phyloP scores from a whole-genome alignment of 1,140 invertebrate species.

The Aphelinus atriplicis region DNA sequence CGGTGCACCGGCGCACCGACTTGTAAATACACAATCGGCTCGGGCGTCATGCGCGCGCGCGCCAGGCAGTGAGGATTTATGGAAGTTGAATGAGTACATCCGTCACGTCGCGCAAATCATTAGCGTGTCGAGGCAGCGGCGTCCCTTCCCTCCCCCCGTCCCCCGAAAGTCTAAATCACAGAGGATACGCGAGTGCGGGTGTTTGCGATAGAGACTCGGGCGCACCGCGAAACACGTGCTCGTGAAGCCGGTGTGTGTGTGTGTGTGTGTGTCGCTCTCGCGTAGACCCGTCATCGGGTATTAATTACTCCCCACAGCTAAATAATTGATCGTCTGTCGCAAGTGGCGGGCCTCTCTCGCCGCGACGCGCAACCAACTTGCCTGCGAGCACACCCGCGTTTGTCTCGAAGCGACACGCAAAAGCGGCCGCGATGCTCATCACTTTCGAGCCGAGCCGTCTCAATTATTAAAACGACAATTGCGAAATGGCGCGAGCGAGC shows the following conservation, averaged over 20 bases:
- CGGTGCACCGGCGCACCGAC: not conserved
- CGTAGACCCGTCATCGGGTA: not conserved
- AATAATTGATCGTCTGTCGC: too few species aligned
- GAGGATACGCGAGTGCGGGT: not conserved
- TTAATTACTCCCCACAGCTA: too few species aligned
- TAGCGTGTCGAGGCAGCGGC: slow-evolving; percentile 16
- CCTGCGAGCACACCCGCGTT: too few species aligned
- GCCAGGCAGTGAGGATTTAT: slow-evolving; percentile 20
- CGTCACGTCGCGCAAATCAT: slow-evolving; percentile 24
- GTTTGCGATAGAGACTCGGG: not conserved
- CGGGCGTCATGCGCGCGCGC: not conserved
- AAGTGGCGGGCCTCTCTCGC: too few species aligned
- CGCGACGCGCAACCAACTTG: too few species aligned
- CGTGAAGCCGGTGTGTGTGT: slow-evolving; percentile 10
- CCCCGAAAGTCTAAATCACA: slow-evolving; percentile 19
- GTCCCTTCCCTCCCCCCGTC: not conserved
- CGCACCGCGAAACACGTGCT: slow-evolving; percentile 21
- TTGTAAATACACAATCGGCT: not conserved
- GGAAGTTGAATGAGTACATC: slow-evolving; percentile 31
- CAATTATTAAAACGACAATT: too few species aligned
- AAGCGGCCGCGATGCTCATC: too few species aligned
- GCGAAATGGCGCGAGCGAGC: too few species aligned
- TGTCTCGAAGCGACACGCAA: too few species aligned
- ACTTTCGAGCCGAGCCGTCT: too few species aligned
- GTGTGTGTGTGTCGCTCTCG: not conserved